Base-by-base conservation (phyloP, 2,113 vertebrate genomes). In the Argyrosomus japonicus region DNA sequence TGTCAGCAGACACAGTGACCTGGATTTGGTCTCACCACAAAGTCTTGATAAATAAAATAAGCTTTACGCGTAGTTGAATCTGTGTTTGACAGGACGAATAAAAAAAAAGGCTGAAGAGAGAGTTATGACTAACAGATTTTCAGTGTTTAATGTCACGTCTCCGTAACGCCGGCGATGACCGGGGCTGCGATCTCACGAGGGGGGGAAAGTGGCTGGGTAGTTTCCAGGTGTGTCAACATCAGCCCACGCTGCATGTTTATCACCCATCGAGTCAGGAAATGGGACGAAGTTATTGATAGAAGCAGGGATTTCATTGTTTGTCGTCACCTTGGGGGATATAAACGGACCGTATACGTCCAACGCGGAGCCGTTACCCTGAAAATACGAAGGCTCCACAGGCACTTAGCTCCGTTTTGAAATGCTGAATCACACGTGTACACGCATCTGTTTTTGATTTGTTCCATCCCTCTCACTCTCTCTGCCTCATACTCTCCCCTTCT, bases 401-500 rank as follows among this genome's bases (percentile, higher is more conserved):
- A 13, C 40, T 88, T 58, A 2, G 57, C 75, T 87, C 73, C 4
- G 82, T 86, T 88, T 73, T 89, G 61, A 92, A 90, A 92, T 79
- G 92, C 91, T 89, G 92, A 91, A 91, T 94, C 92, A 95, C 93
- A 94, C 91, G 80, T 94, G 92, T 83, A 56, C 83, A 58, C 51
- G 84, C 95, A 95, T 96, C 95, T 96, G 95, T 85, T 95, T 94
- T 82, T 84, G 79, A 95, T 96, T 95, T 90, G 88, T 87, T 89
- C 87, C 87, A 65, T 86, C 85, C 75, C 85, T 81, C 83, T 71
- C 82, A 4, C 84, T 89, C 76, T 89, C 76, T 47, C 86, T 62
- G 63, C 61, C 65, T 88, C 86, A 65, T 32, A 70, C 88, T 69
- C 90, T 77, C 79, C 19, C 82, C 54, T 62, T 63, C 45, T 65